Percentiles rank a stretch among this genome's conserved stretches.
Conservation (phyloP, 2,113 vertebrate genomes). For the Regulus satrapa region DNA sequence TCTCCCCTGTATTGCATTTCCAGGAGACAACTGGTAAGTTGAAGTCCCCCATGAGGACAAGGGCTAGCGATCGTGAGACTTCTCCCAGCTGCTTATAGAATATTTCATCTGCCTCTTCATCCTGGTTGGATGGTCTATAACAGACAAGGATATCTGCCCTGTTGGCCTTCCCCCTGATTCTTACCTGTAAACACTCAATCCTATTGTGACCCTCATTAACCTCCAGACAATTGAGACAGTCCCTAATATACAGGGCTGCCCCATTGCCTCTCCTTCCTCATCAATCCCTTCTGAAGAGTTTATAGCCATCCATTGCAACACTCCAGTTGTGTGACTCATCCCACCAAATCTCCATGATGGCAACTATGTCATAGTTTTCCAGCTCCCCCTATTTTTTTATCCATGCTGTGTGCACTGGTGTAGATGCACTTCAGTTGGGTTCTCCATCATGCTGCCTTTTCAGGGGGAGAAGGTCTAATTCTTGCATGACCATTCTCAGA, state of each 20-base stretch:
- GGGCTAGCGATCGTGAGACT: fast-evolving
- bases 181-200: not conserved
- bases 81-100: not conserved
- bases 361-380: not conserved
- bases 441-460: not conserved
- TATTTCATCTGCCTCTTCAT: not conserved
- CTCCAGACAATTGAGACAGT: not conserved
- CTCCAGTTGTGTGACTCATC: not conserved
- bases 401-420: not conserved
- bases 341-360: not conserved
- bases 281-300: no score
- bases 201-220: not conserved
- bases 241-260: no score
- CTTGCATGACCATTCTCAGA: not conserved
- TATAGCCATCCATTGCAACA: not conserved
- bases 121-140: not conserved
- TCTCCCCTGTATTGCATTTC: not conserved
- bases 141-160: not conserved
- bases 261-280: no score
- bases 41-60: not conserved
- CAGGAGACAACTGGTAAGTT: not conserved
- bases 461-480: not conserved
- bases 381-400: not conserved
- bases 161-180: not conserved
- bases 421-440: not conserved